Base-by-base conservation (phyloP, 2,113 vertebrate species). In the Isichthys henryi region DNA sequence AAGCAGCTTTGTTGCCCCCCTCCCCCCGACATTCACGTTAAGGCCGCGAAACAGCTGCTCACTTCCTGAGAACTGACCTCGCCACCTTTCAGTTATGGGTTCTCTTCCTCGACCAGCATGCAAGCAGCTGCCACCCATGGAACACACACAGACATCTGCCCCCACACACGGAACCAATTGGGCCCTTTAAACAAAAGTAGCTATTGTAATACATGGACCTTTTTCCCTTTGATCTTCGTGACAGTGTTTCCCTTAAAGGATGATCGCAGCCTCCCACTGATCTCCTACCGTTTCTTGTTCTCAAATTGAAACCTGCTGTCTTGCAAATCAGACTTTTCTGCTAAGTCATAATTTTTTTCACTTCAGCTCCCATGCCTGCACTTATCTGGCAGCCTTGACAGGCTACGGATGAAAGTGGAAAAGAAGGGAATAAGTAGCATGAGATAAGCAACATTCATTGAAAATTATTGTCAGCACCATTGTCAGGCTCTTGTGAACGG, bases 281-380 rank as follows among this genome's bases (percentile, higher is more conserved):
- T 74, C 84, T 87, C 31, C 82, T 46, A 84, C 82, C 15, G 82
- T 46, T 84, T 84, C 82, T 48, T 48, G 45, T 48, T 9, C 23
- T 19, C 9, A 77, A 19, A 87, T 89, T 48, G 58, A 89, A 89
- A 43, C 88, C 50, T 31, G 48, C 74, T 50, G 27, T 87, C 23
- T 31, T 21, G 53, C 31, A 27, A 21, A 56, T 66, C 53, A 49
- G 56, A 45, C 77, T 53, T 88, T 62, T 49, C 19, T 84, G 80
- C 77, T 11, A 84, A 80, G 50, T 13, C 23, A 21, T 85, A 49
- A 15, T 21, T 58, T 35, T 11, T 15, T 46, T 11, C 88, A 58
- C 50, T 74, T 13, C 23, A 19, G 48, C 35, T n/a, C 19, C 27
- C 27, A 3, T 2, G 88, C 49, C 85, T 87, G 6, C 43, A 48